Conservation (phyloP, 2,113 vertebrate species). For the Myrmecophaga tridactyla region DNA sequence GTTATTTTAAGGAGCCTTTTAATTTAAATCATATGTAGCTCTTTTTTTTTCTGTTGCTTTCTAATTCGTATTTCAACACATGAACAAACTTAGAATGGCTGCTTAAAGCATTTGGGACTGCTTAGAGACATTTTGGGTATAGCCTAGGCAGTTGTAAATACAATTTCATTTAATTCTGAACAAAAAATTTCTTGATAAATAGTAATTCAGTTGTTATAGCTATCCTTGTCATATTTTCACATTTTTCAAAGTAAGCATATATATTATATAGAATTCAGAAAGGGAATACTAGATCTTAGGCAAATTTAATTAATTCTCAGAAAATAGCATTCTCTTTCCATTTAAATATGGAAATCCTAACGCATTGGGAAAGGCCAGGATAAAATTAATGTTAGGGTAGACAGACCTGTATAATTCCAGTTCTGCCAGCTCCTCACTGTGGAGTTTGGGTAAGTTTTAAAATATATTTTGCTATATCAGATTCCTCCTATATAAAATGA, state of each 20-base stretch:
- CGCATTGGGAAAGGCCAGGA: background rate
- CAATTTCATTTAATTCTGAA: conserved; percentile 56
- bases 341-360: conserved; percentile 9
- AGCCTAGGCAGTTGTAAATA: conserved; percentile 46
- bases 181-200: conserved; percentile 60
- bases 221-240: conserved; percentile 36
- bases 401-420: background rate
- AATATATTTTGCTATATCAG: background rate
- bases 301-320: conserved; percentile 40
- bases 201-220: conserved; percentile 57
- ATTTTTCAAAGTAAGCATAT: conserved; percentile 53
- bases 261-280: conserved; percentile 24
- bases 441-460: background rate
- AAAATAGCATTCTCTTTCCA: conserved; percentile 13
- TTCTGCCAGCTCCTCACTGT: background rate
- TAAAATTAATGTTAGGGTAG: background rate
- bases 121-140: conserved; percentile 52
- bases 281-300: conserved; percentile 27
- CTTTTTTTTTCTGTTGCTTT: background rate
- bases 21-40: conserved; percentile 46
- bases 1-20: conserved; percentile 52
- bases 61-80: conserved; percentile 35
- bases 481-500: background rate
- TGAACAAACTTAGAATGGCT: conserved; percentile 54
- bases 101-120: conserved; percentile 56